Conservation (phyloP, 2,797 vertebrate genomes). For the Mastacembelus armatus region DNA sequence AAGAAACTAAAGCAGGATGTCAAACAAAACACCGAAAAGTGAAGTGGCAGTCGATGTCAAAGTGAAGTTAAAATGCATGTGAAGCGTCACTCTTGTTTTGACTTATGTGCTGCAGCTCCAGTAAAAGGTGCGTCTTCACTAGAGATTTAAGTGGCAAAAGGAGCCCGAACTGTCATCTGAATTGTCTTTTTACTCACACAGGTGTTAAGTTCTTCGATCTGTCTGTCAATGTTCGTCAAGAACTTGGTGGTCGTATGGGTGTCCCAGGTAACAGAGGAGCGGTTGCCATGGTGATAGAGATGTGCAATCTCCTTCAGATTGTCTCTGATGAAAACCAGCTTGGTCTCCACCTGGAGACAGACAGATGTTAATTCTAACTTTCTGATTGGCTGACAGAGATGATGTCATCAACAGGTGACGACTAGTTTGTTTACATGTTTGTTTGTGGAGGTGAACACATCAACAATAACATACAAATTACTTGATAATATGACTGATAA, state of each 20-base stretch:
- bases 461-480: background rate
- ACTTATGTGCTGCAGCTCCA: no score
- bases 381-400: constrained; percentile 17
- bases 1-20: no score
- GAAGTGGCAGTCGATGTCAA: no score
- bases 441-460: background rate
- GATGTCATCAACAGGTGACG: no score
- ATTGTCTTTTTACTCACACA: constrained; percentile 50
- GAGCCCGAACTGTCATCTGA: background rate
- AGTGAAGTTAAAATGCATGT: no score
- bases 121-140: no score
- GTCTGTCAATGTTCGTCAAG: constrained; percentile 18
- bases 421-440: background rate
- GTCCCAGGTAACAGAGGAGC: constrained; percentile 33
- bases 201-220: background rate
- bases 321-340: constrained; percentile 55
- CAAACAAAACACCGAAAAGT: no score
- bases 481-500: no score
- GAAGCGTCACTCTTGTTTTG: no score
- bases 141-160: no score
- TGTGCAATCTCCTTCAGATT: constrained; percentile 23
- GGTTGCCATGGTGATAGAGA: constrained; percentile 30
- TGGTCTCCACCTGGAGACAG: constrained; percentile 24
- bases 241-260: background rate
- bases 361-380: constrained; percentile 9